These are phyloP conservation scores for Hypothenemus hampei DNA, from an alignment of 1,140 invertebrate species.

Conservation along the genomic window DNA sequence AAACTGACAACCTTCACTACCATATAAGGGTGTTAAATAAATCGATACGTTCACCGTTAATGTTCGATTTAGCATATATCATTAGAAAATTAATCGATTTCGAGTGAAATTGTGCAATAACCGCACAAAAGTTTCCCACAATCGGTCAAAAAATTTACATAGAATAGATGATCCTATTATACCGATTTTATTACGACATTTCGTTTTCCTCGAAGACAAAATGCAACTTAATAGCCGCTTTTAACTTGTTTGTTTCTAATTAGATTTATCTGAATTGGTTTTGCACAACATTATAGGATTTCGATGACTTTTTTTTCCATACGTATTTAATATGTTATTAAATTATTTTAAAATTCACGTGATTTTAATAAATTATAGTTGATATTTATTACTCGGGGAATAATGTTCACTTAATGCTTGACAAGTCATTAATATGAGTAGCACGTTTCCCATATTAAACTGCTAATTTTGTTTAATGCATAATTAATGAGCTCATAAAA, in stretches of 20 bases:
- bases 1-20: too few species aligned
- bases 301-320: too few species aligned
- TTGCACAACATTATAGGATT: too few species aligned
- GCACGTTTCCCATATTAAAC: neutral
- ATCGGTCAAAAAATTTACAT: slow-evolving; percentile 7
- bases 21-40: too few species aligned
- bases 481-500: too few species aligned
- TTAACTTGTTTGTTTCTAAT: slow-evolving; percentile 14
- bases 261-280: slow-evolving; percentile 14
- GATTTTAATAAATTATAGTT: too few species aligned
- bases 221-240: slow-evolving; percentile 8
- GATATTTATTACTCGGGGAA: neutral
- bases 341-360: too few species aligned
- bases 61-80: too few species aligned
- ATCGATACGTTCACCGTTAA: too few species aligned
- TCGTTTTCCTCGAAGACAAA: slow-evolving; percentile 9
- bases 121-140: slow-evolving; percentile 8
- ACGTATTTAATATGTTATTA: too few species aligned
- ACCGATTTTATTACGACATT: slow-evolving; percentile 11
- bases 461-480: neutral
- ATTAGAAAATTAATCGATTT: slow-evolving; percentile 2
- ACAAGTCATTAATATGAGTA: neutral
- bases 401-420: slow-evolving; percentile 1
- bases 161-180: slow-evolving; percentile 15
- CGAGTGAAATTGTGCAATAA: slow-evolving; percentile 4